phyloP scores from a whole-genome alignment of 2,888 invertebrate species.

The Mellilla xanthometata region DNA sequence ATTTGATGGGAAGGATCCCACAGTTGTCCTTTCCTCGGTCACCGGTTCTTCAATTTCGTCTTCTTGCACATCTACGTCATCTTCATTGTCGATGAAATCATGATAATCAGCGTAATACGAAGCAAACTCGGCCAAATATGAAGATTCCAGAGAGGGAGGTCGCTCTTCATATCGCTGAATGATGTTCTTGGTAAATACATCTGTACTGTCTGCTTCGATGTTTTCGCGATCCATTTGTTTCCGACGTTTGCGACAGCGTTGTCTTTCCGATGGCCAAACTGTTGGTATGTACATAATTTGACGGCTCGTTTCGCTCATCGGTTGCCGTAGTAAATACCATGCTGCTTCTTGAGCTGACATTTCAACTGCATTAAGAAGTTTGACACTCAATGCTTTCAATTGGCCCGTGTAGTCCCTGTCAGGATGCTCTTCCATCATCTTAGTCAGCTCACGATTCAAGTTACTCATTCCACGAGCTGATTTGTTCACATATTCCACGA shows the following conservation, averaged over 20 bases:
- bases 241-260: slow-evolving; percentile 33
- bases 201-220: slow-evolving; percentile 35
- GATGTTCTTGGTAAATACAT: slow-evolving; percentile 40
- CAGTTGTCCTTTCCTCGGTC: slow-evolving; percentile 32
- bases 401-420: slow-evolving; percentile 30
- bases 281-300: slow-evolving; percentile 49
- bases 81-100: slow-evolving; percentile 44
- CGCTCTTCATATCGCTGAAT: slow-evolving; percentile 40
- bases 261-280: slow-evolving; percentile 53
- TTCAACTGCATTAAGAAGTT: slow-evolving; percentile 49
- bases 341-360: slow-evolving; percentile 62
- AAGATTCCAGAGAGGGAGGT: slow-evolving; percentile 32
- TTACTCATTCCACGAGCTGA: slow-evolving; percentile 47
- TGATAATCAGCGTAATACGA: slow-evolving; percentile 39
- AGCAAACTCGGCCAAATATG: slow-evolving; percentile 39
- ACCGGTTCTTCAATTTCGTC: slow-evolving; percentile 37
- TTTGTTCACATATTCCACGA: slow-evolving; percentile 56
- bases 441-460: slow-evolving; percentile 41
- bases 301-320: slow-evolving; percentile 50
- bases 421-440: slow-evolving; percentile 38
- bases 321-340: slow-evolving; percentile 59
- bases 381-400: slow-evolving; percentile 33
- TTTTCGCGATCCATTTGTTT: slow-evolving; percentile 40
- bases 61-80: slow-evolving; percentile 40
- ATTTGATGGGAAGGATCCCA: slow-evolving; percentile 28